phyloP scores from a whole-genome alignment of 2,888 invertebrate species.

The Lasioglossum lativentre region DNA sequence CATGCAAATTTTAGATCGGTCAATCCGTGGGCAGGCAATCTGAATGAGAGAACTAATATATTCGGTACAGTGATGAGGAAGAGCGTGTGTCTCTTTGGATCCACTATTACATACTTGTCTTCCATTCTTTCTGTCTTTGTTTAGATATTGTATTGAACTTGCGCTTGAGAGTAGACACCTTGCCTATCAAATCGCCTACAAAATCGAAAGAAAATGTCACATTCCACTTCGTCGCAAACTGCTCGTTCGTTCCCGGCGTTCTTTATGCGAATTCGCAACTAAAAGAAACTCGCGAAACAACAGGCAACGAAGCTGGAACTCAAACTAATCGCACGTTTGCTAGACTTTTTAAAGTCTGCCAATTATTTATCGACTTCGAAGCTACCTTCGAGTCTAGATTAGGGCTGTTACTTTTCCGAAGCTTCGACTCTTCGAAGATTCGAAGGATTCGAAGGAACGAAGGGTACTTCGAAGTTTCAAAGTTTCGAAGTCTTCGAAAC shows the following conservation, averaged over 20 bases:
- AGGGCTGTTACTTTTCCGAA: too few relatives aligned
- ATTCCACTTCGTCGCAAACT: constrained; percentile 37
- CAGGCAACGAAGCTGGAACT: background rate
- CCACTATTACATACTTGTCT: constrained; percentile 81
- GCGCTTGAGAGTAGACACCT: constrained; percentile 81
- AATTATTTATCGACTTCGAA: too few relatives aligned
- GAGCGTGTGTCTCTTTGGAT: constrained; percentile 58
- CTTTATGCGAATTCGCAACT: background rate
- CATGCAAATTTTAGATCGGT: constrained; percentile 70
- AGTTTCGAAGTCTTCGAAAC: too few relatives aligned
- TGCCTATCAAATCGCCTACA: constrained; percentile 82
- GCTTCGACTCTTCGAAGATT: too few relatives aligned
- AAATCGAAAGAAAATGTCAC: constrained; percentile 75
- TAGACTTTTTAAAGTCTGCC: too few relatives aligned
- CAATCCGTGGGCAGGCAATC: constrained; percentile 58
- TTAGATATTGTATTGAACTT: constrained; percentile 81
- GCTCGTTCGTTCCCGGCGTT: constrained; percentile 33
- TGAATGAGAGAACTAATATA: constrained; percentile 48
- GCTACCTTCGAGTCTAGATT: too few relatives aligned
- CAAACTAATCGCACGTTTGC: background rate
- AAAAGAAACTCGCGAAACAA: constrained; percentile 9
- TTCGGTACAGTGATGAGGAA: constrained; percentile 61
- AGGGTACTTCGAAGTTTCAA: too few relatives aligned
- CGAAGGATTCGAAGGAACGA: too few relatives aligned
- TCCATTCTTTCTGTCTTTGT: constrained; percentile 80